Conservation (phyloP, 1,140 invertebrate genomes). For the Schmidtea mediterranea region DNA sequence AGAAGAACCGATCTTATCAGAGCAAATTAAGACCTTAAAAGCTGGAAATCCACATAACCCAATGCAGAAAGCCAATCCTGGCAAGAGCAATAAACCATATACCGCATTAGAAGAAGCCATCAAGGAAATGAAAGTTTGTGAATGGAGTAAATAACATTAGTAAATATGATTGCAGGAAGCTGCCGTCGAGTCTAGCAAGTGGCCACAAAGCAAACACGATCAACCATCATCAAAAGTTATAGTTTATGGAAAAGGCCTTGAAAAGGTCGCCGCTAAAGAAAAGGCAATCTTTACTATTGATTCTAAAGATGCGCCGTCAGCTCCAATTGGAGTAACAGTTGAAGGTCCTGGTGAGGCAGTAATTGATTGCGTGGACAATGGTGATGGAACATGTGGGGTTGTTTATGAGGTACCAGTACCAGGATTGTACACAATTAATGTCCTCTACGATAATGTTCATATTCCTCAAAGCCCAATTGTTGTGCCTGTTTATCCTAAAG, state of each 20-base stretch:
- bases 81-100: too few relatives aligned
- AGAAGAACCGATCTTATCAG: too few relatives aligned
- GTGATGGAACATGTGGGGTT: slow-evolving; percentile 60
- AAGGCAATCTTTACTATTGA: slow-evolving; percentile 53
- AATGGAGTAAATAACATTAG: too few relatives aligned
- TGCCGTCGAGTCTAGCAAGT: not conserved
- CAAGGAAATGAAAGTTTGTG: too few relatives aligned
- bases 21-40: too few relatives aligned
- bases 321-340: slow-evolving; percentile 30
- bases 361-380: slow-evolving; percentile 58
- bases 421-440: not conserved
- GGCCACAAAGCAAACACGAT: slow-evolving; percentile 52
- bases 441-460: not conserved
- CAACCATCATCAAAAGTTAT: slow-evolving; percentile 35
- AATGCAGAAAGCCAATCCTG: too few relatives aligned
- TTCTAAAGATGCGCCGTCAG: slow-evolving; percentile 39
- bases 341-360: slow-evolving; percentile 63
- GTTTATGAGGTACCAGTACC: slow-evolving; percentile 40
- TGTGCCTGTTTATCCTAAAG: slow-evolving; percentile 28
- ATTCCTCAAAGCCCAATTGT: slow-evolving; percentile 27
- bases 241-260: slow-evolving; percentile 33
- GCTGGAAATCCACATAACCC: too few relatives aligned
- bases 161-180: too few relatives aligned
- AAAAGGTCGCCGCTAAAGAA: slow-evolving; percentile 35
- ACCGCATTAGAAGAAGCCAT: too few relatives aligned